phyloP scores from a whole-genome alignment of 2,113 vertebrate genomes.

The Bos javanicus region DNA sequence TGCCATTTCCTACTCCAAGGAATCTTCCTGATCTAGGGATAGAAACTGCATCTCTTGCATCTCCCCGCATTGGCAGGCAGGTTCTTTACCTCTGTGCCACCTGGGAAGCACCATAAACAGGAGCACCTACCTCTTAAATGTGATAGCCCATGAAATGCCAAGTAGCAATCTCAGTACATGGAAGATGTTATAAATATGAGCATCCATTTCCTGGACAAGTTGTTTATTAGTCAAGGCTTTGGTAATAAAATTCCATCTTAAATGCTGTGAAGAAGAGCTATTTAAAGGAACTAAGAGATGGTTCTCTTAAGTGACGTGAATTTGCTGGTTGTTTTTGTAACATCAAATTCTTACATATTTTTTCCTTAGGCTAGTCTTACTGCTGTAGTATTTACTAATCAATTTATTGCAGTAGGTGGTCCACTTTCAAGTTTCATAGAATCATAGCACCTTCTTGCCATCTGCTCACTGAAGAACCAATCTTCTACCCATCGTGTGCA shows the following conservation, averaged over 20 bases:
- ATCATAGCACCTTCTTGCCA: background rate
- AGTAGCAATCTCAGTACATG: background rate
- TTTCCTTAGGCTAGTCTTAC: background rate
- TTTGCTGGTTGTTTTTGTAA: background rate
- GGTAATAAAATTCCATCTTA: background rate
- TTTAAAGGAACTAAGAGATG: background rate
- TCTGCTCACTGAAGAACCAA: background rate
- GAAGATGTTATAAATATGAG: background rate
- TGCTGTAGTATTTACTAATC: background rate
- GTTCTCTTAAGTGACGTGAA: background rate
- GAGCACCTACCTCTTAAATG: background rate
- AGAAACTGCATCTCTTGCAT: background rate
- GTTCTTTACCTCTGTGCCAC: background rate
- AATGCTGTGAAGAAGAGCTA: background rate
- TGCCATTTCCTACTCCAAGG: background rate
- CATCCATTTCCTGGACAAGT: background rate
- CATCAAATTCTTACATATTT: background rate
- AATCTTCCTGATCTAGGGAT: background rate
- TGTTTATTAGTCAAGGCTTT: background rate
- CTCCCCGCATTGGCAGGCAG: background rate
- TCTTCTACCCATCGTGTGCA: rapidly evolving
- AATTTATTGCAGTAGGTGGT: background rate
- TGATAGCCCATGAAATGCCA: background rate
- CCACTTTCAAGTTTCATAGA: background rate
- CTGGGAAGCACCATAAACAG: background rate